These are phyloP conservation scores for Seira musarum DNA, from an alignment of 2,888 invertebrate species.

Conservation along the genomic window DNA sequence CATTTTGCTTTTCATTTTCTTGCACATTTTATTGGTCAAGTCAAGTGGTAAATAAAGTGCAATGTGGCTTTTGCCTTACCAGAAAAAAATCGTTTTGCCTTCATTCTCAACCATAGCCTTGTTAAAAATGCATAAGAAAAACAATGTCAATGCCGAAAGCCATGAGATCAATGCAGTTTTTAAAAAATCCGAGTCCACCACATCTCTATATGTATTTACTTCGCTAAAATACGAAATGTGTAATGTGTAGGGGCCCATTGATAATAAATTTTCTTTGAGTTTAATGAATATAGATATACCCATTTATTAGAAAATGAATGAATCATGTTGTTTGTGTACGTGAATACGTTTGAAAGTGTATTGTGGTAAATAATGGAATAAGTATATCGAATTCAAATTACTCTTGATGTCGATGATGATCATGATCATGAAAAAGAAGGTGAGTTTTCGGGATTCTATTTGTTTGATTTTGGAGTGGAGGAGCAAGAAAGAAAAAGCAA, in stretches of 20 bases:
- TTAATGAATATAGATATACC: neutral
- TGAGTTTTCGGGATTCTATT: conserved; percentile 29
- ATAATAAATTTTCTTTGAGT: too few relatives aligned
- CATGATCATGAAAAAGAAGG: conserved; percentile 43
- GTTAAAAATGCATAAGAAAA: conserved; percentile 1
- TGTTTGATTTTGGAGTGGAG: conserved; percentile 27
- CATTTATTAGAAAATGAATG: conserved; percentile 4
- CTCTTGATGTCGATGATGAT: conserved; percentile 28
- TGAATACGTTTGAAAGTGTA: conserved; percentile 54
- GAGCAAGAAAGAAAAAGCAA: conserved; percentile 48
- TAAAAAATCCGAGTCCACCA: too few relatives aligned
- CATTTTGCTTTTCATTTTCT: conserved; percentile 12
- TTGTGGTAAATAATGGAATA: conserved; percentile 15
- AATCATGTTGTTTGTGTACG: conserved; percentile 28
- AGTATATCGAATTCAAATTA: conserved; percentile 29
- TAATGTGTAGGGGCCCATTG: too few relatives aligned
- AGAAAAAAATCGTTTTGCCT: neutral
- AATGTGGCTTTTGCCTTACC: conserved; percentile 1
- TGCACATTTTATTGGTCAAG: conserved; percentile 2
- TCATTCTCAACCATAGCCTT: neutral
- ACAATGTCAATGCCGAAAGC: conserved; percentile 15
- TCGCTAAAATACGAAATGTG: too few relatives aligned
- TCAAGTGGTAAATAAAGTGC: neutral
- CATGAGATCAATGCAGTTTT: conserved; percentile 4
- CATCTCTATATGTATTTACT: too few relatives aligned